These are phyloP conservation scores for Clitarchus hookeri DNA, from an alignment of 2,888 invertebrate species.

Conservation along the genomic window DNA sequence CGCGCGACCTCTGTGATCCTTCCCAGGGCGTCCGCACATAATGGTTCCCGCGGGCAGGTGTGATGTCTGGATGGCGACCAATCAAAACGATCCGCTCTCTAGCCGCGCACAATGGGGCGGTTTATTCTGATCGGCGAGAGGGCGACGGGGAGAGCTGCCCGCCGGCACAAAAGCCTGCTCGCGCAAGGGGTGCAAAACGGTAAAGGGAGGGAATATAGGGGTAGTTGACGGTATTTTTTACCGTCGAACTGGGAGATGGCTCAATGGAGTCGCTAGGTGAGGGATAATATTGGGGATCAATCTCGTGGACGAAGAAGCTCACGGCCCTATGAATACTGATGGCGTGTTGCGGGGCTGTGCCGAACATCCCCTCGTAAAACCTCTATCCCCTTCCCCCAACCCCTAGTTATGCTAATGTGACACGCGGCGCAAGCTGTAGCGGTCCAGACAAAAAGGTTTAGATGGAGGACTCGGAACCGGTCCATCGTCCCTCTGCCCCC, in stretches of 20 bases:
- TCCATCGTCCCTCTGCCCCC: background rate
- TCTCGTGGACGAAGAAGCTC: background rate
- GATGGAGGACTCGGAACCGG: background rate
- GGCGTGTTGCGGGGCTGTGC: background rate
- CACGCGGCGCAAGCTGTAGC: background rate
- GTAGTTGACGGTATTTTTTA: background rate
- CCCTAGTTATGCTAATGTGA: background rate
- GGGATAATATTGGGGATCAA: conserved; percentile 14
- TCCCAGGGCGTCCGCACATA: background rate
- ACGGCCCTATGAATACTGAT: background rate
- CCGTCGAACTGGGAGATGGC: background rate
- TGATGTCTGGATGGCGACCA: background rate
- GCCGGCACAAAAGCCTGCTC: background rate
- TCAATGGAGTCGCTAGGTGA: conserved; percentile 14
- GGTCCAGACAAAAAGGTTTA: background rate
- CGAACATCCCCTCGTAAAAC: too few relatives aligned
- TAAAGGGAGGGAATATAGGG: too few relatives aligned
- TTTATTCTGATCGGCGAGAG: background rate
- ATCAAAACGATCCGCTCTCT: conserved; percentile 14
- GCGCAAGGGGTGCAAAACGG: background rate
- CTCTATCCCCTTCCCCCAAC: background rate
- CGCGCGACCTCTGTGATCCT: background rate
- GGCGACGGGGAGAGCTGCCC: background rate
- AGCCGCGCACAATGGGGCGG: conserved; percentile 6
- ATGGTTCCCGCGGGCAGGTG: conserved; percentile 9